Base-by-base conservation (phyloP, 2,888 invertebrate species). In the Rhaphigaster nebulosa region DNA sequence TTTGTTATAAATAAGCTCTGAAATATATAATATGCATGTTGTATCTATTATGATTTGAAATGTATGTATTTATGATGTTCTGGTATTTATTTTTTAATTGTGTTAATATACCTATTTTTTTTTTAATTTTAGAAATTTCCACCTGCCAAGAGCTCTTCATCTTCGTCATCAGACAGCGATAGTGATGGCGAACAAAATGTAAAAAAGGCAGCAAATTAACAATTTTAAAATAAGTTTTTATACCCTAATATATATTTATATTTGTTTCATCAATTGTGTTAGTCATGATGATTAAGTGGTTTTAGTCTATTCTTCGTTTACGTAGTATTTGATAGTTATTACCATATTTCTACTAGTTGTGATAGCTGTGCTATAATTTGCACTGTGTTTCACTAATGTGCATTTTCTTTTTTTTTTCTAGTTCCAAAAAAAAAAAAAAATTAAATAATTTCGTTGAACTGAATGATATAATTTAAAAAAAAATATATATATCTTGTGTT, bases 101-200 rank as follows among this genome's bases (percentile, higher is more conserved):
- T 45, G 45, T 45, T 45, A 6, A 45, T 6, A 6, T 45, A 6
- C 4, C 4, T 45, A 45, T 4, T 45, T 38, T 41, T 65, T 89
- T n/a, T 89, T 10, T 26, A 23, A 45, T 65, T 89, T 45, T 56
- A 54, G 52, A 34, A n/a, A 41, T n/a, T 0, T 13, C 12, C 23
- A 65, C 4, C 13, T 26, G n/a, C 13, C 4, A 29, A 50, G 18
- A 23, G 20, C n/a, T 84, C 80, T 20, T 80, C 70, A n/a, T 80
- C 89, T 23, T 87, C 90, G 0, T 90, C 90, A 23, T 90, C 90
- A 56, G 90, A 90, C 41, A 90, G 90, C 26, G 90, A 90, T 38
- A 90, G 90, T 45, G 90, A 90, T 10, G 41, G 54, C 15, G 90
- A 90, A 76, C 23, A 20, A 38, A 56, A 41, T 34, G 15, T 38